These are phyloP conservation scores for Sitophilus oryzae DNA, from an alignment of 1,140 invertebrate genomes.

Conservation along the genomic window DNA sequence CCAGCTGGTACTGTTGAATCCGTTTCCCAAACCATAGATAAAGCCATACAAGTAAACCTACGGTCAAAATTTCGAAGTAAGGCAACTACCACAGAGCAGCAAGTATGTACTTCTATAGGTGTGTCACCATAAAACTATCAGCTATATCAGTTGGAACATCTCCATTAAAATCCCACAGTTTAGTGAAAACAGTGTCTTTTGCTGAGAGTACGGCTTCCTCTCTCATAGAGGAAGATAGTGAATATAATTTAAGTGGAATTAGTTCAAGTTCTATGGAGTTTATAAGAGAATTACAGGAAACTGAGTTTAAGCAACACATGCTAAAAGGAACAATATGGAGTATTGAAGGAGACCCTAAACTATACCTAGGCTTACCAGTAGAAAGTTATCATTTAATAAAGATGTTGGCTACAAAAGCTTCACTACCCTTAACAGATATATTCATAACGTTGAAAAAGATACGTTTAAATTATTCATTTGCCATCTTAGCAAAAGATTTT, in stretches of 20 bases:
- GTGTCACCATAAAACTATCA: neutral
- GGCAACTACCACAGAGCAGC: neutral
- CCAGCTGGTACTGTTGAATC: neutral
- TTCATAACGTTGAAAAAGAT: neutral
- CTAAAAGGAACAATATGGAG: neutral
- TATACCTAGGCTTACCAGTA: neutral
- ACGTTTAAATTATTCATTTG: neutral
- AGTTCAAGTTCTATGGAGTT: neutral
- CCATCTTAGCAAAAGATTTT: neutral
- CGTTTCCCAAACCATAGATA: neutral
- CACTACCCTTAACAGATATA: neutral
- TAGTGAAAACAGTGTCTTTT: no score
- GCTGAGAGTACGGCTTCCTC: no score
- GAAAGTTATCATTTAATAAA: neutral
- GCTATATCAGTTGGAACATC: no score
- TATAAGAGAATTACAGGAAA: neutral
- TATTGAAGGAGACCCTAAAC: neutral
- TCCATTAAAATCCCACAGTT: no score
- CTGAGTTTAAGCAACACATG: neutral
- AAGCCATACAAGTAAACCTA: neutral
- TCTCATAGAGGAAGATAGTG: no score
- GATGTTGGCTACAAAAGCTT: neutral
- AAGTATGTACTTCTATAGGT: neutral
- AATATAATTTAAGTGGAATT: neutral
- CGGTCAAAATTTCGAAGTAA: neutral